Evolutionary conservation across 2,113 vertebrate species (phyloP).

Genomic region (Paramormyrops kingsleyae): DNA sequence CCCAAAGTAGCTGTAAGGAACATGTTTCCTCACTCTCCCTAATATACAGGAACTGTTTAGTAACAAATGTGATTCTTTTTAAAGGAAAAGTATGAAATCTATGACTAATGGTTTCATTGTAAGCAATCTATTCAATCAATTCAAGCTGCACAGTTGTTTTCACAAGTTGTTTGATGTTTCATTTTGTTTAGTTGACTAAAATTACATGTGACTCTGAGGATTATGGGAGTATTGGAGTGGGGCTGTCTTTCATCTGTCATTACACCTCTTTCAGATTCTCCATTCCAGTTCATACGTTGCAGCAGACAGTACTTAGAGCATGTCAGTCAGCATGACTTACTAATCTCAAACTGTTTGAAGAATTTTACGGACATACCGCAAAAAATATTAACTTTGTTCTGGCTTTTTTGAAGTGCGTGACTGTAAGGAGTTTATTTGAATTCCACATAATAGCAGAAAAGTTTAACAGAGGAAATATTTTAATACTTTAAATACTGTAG

Average conservation of each 20-base stretch:
- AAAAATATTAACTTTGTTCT: not conserved
- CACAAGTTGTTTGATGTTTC: not conserved
- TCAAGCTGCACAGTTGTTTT: not conserved
- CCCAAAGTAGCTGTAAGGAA: not conserved
- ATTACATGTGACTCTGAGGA: not conserved
- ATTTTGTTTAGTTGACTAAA: not conserved
- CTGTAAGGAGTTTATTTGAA: not conserved
- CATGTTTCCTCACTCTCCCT: not conserved
- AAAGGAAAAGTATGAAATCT: slow-evolving; percentile 1
- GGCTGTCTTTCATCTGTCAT: not conserved
- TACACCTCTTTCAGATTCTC: not conserved
- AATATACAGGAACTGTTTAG: not conserved
- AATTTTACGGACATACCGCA: not conserved
- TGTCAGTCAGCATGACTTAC: not conserved
- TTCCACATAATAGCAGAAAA: not conserved
- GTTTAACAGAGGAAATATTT: not conserved
- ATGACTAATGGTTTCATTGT: not conserved
- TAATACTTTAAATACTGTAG: slow-evolving; percentile 1
- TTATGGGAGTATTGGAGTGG: not conserved
- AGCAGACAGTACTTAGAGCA: slow-evolving; percentile 2
- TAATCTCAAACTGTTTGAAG: slow-evolving; percentile 1
- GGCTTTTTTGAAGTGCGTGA: not conserved
- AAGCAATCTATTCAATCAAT: not conserved
- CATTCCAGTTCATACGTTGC: not conserved
- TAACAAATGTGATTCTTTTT: slow-evolving; percentile 6